Conservation (phyloP, 2,113 vertebrate genomes). For the Sisor rabdophorus region DNA sequence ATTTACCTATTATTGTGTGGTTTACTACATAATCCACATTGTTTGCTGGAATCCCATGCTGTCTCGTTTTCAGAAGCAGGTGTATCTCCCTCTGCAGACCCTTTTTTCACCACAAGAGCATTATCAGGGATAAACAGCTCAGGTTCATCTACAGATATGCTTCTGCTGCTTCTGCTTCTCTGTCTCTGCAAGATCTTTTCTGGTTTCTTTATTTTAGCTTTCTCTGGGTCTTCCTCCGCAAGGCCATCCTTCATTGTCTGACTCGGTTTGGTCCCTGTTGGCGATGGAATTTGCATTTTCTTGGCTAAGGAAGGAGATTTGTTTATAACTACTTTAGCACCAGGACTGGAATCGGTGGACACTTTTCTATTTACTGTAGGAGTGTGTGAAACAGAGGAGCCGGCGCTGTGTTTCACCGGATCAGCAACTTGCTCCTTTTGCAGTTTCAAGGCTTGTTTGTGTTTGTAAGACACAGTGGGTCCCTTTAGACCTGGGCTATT, state of each 20-base stretch:
- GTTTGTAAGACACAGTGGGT: conserved; percentile 63
- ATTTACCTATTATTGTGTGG: conserved; percentile 87
- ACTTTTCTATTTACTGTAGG: conserved; percentile 51
- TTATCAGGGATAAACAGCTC: conserved; percentile 95
- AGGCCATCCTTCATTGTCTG: conserved; percentile 62
- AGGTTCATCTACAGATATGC: conserved; percentile 91
- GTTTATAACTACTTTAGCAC: conserved; percentile 49
- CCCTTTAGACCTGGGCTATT: conserved; percentile 69
- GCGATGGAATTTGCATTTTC: conserved; percentile 50
- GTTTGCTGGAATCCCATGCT: conserved; percentile 87
- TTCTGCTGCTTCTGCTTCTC: conserved; percentile 80
- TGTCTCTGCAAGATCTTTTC: conserved; percentile 82
- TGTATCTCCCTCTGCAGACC: conserved; percentile 72
- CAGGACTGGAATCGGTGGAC: conserved; percentile 42
- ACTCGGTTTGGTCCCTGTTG: conserved; percentile 22
- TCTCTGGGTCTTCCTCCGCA: conserved; percentile 77
- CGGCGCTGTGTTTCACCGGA: conserved; percentile 54
- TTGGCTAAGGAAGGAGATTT: conserved; percentile 53
- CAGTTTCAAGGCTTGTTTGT: conserved; percentile 74
- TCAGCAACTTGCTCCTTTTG: conserved; percentile 72
- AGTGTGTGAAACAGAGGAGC: conserved; percentile 44
- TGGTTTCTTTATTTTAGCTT: conserved; percentile 76
- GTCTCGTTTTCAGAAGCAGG: conserved; percentile 72
- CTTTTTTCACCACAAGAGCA: conserved; percentile 84
- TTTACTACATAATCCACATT: conserved; percentile 91